phyloP scores from a whole-genome alignment of 2,888 invertebrate species.

The Diarsia mendica region DNA sequence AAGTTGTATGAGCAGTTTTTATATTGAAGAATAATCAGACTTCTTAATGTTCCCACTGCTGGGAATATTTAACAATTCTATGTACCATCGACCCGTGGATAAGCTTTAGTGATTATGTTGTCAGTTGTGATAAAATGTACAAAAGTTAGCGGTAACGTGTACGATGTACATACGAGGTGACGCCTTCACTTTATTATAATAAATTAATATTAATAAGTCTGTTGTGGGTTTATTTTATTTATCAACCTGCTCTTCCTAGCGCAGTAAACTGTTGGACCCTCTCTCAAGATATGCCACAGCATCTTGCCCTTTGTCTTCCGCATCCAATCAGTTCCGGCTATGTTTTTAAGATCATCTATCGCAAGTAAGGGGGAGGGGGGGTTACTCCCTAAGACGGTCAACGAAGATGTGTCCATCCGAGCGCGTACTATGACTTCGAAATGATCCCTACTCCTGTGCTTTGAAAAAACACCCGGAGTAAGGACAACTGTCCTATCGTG shows the following conservation, averaged over 20 bases:
- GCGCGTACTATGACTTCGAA: too few relatives aligned
- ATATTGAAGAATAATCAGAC: not conserved
- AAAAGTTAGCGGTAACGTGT: constrained; percentile 79
- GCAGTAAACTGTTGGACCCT: not conserved
- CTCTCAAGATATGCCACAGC: not conserved
- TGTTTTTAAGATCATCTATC: too few relatives aligned
- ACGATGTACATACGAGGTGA: constrained; percentile 72
- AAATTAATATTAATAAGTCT: constrained; percentile 71
- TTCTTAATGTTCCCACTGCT: too few relatives aligned
- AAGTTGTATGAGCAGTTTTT: not conserved
- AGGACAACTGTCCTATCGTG: too few relatives aligned
- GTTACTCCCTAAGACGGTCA: too few relatives aligned
- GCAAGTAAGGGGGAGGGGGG: too few relatives aligned
- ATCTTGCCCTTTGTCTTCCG: not conserved
- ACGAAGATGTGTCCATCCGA: too few relatives aligned
- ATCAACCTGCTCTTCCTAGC: not conserved
- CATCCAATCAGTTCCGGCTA: too few relatives aligned
- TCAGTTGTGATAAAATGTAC: constrained; percentile 88
- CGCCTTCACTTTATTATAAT: constrained; percentile 82
- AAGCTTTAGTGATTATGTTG: constrained; percentile 85
- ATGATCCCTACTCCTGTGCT: too few relatives aligned
- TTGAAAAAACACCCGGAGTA: too few relatives aligned
- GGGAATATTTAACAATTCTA: constrained; percentile 11
- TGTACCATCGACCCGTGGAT: constrained; percentile 48
- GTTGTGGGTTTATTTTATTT: constrained; percentile 68